Percentiles rank a stretch among this genome's conserved stretches.
Conservation (phyloP, 1,140 invertebrate species). For the Pomacea maculata region DNA sequence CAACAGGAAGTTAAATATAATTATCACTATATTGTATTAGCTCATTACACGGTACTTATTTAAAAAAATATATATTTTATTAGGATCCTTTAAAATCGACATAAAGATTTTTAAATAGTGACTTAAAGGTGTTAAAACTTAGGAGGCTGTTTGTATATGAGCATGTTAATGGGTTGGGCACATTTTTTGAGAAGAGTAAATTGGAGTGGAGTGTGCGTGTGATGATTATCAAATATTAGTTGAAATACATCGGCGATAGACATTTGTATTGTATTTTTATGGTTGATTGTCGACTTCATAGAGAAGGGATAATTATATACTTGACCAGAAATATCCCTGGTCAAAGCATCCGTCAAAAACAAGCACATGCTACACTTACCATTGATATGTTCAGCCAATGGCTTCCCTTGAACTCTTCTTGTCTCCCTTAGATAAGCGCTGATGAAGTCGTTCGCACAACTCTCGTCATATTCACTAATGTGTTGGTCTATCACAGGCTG, state of each 20-base stretch:
- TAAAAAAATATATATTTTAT: too few species aligned
- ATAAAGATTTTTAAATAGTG: too few species aligned
- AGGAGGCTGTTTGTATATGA: not conserved
- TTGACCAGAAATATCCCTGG: not conserved
- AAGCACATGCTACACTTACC: too few species aligned
- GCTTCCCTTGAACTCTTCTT: not conserved
- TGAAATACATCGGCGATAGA: not conserved
- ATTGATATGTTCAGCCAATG: too few species aligned
- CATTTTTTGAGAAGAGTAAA: not conserved
- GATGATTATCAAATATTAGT: too few species aligned
- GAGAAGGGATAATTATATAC: not conserved
- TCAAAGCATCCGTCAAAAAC: not conserved
- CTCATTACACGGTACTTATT: too few species aligned
- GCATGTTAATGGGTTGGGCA: not conserved
- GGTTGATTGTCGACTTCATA: not conserved
- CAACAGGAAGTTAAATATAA: too few species aligned
- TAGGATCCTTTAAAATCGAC: too few species aligned
- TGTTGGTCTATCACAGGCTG: constrained; percentile 22
- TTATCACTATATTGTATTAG: too few species aligned
- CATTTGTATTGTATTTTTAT: not conserved
- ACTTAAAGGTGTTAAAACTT: not conserved
- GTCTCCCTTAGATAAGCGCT: constrained; percentile 35
- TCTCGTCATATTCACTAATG: constrained; percentile 27
- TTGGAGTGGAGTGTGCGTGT: too few species aligned
- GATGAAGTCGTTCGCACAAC: constrained; percentile 38